Base-by-base conservation (phyloP, 30 jellyfish, hydroid and myxozoan species). In the Sanderia malayensis region DNA sequence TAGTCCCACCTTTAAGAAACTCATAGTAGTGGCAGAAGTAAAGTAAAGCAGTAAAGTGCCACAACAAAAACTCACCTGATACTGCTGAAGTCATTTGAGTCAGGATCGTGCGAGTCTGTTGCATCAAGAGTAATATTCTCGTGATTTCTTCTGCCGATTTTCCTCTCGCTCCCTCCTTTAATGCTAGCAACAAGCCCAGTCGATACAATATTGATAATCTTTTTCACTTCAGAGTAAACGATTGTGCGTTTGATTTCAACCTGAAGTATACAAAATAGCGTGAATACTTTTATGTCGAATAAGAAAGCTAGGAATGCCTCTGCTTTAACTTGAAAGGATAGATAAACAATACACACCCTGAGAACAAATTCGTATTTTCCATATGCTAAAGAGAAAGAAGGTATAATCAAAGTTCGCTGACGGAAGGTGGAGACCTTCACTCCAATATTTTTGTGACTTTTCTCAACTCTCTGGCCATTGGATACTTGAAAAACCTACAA, bases 61-160 rank as follows among this genome's bases (percentile, higher is more conserved):
- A n/a, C n/a, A n/a, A 2, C 86, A 45, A 25, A 37, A 37, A 49
- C 64, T 2, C 45, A 65, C 80, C 73, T 76, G 1, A 62, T 34
- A 27, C 46, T 47, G 27, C 46, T 73, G 24, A 28, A 58, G 58
- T 25, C 13, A 28, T 27, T 45, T 4, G 31, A 75, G 46, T 76
- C 87, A 0, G 87, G 87, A 41, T 76, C 87, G 44, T 34, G 62
- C 4, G 87, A 76, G 22, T 46, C 31, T 3, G 87, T 61, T 8
- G 80, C 87, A 76, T 76, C 87, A 19, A 76, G 30, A 1, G 87
- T 76, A n/a, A 76, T 37, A 47, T 76, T 76, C 34, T 76, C 65
- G 44, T 61, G 87, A 32, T 73, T 76, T 41, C 34, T 63, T 21
- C 87, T 61, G 15, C 79, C 58, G 0, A 62, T 53, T 19, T 64